phyloP scores from a whole-genome alignment of 2,797 vertebrate species.

The Petrocephalus sullivani region DNA sequence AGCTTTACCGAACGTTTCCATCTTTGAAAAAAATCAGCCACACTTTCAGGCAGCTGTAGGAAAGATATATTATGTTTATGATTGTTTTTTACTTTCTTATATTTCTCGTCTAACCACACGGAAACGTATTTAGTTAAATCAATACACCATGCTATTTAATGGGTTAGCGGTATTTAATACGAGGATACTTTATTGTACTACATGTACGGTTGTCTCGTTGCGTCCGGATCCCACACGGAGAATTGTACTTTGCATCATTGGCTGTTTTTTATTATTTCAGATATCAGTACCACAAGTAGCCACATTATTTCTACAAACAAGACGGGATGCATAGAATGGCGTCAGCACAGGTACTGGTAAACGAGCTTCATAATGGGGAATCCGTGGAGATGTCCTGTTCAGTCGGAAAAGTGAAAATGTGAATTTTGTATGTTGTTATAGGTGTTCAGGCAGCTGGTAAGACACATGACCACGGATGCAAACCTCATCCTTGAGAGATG shows the following conservation, averaged over 20 bases:
- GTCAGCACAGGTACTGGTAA: slow-evolving; percentile 52
- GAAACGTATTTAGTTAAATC: background rate
- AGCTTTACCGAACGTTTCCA: background rate
- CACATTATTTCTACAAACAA: background rate
- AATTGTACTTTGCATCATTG: background rate
- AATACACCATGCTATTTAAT: background rate
- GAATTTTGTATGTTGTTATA: slow-evolving; percentile 39
- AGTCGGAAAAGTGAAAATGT: background rate
- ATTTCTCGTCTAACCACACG: background rate
- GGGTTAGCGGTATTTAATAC: background rate
- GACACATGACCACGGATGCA: slow-evolving; percentile 62
- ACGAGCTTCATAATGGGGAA: background rate
- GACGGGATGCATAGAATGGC: slow-evolving; percentile 57
- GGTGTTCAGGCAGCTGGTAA: slow-evolving; percentile 73
- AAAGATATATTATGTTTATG: background rate
- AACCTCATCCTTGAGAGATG: slow-evolving; percentile 79
- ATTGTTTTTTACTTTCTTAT: background rate
- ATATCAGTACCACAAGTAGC: background rate
- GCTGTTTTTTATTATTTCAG: background rate
- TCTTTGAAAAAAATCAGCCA: background rate
- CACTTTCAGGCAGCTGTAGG: background rate
- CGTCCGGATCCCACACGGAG: background rate
- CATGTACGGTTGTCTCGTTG: background rate
- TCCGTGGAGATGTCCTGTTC: background rate
- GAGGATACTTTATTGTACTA: background rate